Evolutionary conservation across 2,888 invertebrate genomes (phyloP).

Genomic region (Phortica magna): DNA sequence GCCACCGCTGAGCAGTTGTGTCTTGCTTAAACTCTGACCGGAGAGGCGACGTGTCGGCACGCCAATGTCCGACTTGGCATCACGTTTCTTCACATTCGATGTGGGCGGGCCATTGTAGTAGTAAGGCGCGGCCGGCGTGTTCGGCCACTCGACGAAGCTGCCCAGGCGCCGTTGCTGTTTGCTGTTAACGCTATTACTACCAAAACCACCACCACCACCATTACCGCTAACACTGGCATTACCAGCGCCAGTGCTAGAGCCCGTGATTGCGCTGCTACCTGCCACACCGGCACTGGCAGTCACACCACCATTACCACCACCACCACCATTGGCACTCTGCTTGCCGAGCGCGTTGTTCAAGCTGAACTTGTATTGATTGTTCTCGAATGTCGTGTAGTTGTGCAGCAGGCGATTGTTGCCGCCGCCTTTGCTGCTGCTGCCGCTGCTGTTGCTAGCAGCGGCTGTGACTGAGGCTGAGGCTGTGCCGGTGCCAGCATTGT

Average conservation of each 20-base stretch:
- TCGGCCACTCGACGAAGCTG: constrained; percentile 74
- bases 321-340: too few species aligned
- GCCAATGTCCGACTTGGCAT: constrained; percentile 78
- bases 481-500: constrained; percentile 55
- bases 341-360: constrained; percentile 74
- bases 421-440: constrained; percentile 48
- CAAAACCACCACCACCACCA: constrained; percentile 56
- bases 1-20: constrained; percentile 73
- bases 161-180: constrained; percentile 49
- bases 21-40: constrained; percentile 71
- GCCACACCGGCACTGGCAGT: too few species aligned
- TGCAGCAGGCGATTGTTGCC: constrained; percentile 72
- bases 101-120: constrained; percentile 72
- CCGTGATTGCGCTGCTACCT: too few species aligned
- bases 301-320: too few species aligned
- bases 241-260: constrained; percentile 57
- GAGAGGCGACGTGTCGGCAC: constrained; percentile 74
- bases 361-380: constrained; percentile 78
- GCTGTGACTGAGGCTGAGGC: constrained; percentile 47
- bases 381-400: constrained; percentile 78
- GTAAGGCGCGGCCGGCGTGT: constrained; percentile 73
- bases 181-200: constrained; percentile 43
- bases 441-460: constrained; percentile 33
- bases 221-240: constrained; percentile 46
- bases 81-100: constrained; percentile 68